Evolutionary conservation across 2,113 vertebrate species (phyloP).

Genomic region (Tenebrosternarchus preto): DNA sequence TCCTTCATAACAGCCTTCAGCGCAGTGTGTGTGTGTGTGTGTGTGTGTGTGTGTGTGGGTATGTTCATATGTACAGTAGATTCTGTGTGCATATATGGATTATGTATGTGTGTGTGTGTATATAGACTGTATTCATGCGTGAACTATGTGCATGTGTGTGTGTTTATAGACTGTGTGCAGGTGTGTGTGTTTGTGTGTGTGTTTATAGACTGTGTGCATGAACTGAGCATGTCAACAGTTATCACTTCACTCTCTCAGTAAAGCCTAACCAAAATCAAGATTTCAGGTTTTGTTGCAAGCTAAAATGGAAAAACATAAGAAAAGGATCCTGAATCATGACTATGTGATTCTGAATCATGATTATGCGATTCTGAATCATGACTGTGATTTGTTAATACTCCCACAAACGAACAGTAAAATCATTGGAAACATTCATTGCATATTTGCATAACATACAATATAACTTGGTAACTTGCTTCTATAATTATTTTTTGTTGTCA

Average conservation of each 20-base stretch:
- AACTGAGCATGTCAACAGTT: slow-evolving; percentile 1
- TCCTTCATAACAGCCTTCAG: no score
- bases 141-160: background rate
- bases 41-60: no score
- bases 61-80: no score
- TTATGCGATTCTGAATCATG: background rate
- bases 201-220: background rate
- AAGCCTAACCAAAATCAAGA: slow-evolving; percentile 23
- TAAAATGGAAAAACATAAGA: slow-evolving; percentile 9
- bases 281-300: background rate
- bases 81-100: no score
- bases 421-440: background rate
- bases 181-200: background rate
- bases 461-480: no score
- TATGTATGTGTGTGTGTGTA: slow-evolving; percentile 3
- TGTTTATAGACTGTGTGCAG: background rate
- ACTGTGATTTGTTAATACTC: background rate
- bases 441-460: background rate
- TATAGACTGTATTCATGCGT: background rate
- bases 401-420: background rate
- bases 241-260: background rate
- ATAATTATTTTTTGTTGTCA: no score
- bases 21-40: slow-evolving; percentile 17
- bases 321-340: background rate
- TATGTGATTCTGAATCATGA: background rate